These are phyloP conservation scores for Chaunax sp. DNA, from an alignment of 2,797 vertebrate species.

Conservation along the genomic window DNA sequence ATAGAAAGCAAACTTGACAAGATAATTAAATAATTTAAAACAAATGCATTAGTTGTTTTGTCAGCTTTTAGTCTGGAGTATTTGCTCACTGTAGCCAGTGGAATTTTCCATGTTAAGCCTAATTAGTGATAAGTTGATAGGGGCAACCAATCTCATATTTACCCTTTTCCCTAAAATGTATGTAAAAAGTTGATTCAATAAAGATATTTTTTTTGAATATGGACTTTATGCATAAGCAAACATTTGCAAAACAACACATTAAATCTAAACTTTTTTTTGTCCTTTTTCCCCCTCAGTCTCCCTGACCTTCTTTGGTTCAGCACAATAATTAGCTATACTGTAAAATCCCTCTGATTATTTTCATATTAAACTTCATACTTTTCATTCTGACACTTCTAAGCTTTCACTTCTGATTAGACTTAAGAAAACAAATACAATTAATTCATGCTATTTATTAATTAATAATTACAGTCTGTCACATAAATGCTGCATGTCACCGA, in stretches of 20 bases:
- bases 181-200: background rate
- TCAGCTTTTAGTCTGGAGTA: background rate
- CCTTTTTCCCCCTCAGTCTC: background rate
- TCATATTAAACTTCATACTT: background rate
- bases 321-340: conserved; percentile 29
- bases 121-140: background rate
- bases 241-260: conserved; percentile 12
- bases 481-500: too few relatives aligned
- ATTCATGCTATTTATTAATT: conserved; percentile 9
- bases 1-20: conserved; percentile 12
- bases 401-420: conserved; percentile 30
- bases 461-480: background rate
- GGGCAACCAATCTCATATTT: background rate
- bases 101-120: background rate
- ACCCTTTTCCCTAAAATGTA: background rate
- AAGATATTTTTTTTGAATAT: background rate
- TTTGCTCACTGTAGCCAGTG: background rate
- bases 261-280: background rate
- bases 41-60: conserved; percentile 23
- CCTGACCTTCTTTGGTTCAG: conserved; percentile 33
- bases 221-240: background rate
- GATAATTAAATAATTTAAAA: conserved; percentile 28
- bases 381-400: background rate
- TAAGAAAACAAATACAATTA: too few relatives aligned
- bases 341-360: conserved; percentile 32